Evolutionary conservation across 2,888 invertebrate genomes (phyloP).

Genomic region (Idaea aversata): DNA sequence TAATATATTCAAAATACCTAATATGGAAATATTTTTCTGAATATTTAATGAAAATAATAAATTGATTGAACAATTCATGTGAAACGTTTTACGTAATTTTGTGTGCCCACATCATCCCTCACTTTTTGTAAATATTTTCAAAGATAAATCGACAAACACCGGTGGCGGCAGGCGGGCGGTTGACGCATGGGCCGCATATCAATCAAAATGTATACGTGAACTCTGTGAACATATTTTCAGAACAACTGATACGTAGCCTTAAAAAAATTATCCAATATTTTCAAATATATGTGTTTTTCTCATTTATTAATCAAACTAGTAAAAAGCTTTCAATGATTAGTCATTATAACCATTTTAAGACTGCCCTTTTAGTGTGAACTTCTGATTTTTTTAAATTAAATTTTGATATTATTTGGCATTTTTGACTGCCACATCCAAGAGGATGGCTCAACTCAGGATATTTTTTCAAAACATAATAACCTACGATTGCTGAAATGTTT

Average conservation of each 20-base stretch:
- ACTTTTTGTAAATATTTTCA: conserved; percentile 41
- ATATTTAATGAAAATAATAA: neutral
- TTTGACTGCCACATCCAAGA: no score
- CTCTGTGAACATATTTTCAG: conserved; percentile 43
- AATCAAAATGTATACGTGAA: conserved; percentile 47
- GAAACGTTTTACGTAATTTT: neutral
- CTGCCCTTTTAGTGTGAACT: no score
- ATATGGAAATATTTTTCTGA: neutral
- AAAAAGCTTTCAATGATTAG: no score
- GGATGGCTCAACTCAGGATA: no score
- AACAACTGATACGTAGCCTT: conserved; percentile 48
- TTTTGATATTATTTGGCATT: no score
- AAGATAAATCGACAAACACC: conserved; percentile 51
- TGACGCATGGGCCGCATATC: conserved; percentile 51
- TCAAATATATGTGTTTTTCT: conserved; percentile 13
- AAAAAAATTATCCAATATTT: conserved; percentile 46
- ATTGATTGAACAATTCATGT: neutral
- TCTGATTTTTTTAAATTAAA: no score
- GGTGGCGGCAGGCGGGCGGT: conserved; percentile 24
- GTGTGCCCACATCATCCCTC: conserved; percentile 5
- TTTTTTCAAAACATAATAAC: no score
- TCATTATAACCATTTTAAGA: no score
- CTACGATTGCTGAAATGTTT: no score
- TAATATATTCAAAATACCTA: no score
- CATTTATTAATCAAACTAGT: neutral